Evolutionary conservation across 37 sponge, comb jelly and placozoan genomes (phyloP), one percentile per base, ranked within the genome.

Genomic region (Ephydatia muelleri): DNA sequence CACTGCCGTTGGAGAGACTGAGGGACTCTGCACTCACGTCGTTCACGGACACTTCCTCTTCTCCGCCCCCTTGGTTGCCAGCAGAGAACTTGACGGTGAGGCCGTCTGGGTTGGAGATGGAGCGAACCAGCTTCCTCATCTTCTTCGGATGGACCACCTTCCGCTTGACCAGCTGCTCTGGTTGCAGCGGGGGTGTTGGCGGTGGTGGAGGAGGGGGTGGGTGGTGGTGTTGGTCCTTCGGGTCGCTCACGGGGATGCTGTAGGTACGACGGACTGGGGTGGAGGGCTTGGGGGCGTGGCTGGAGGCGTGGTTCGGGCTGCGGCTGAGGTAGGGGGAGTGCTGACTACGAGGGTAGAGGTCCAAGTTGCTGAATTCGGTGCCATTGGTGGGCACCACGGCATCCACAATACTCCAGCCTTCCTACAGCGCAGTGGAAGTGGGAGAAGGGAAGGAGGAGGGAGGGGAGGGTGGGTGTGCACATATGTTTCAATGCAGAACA

Each of bases 91-190:
- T 39, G 34, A n/a, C 76, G 34, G 49, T 19, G 32, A 82, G 13
- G 49, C 70, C 26, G 67, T 86, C 86, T 34, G 86, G 86, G 66
- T 86, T 67, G 11, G 85, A 85, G 21, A 69, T 70, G 49, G 85
- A 85, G 40, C 78, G 78, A 38, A 67, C 38, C 49, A 39, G 6
- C 36, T 74, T 38, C 32, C 68, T 69, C 48, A 14, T 21, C 31
- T 40, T 77, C 49, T 5, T 22, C 3, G 4, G 49, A 30, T 3
- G 16, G 3, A 4, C 40, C 22, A 37, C 39, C 40, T 38, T 76
- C 72, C 30, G 0, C 27, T 2, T 72, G 30, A 16, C 1, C 4
- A 3, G 11, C 70, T 29, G 26, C 14, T 26, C 33, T 29, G 19
- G 30, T 43, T 3, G 43, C 6, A 6, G 43, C 6, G 6, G 43